phyloP scores from a whole-genome alignment of 2,888 invertebrate genomes.

The Eristalis intricaria region DNA sequence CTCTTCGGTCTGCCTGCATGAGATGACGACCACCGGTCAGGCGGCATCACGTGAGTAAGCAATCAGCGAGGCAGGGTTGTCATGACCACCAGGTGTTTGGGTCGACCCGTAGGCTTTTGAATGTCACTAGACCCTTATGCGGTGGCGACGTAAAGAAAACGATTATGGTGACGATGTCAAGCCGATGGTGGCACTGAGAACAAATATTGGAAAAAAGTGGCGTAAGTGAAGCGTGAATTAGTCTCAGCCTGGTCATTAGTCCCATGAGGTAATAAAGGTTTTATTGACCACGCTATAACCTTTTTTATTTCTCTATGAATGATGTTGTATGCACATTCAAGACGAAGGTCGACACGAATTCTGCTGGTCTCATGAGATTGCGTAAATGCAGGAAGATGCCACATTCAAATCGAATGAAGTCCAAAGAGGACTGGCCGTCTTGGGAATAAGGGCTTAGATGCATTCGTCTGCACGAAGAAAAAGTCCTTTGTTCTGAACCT shows the following conservation, averaged over 20 bases:
- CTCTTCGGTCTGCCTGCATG: conserved; percentile 39
- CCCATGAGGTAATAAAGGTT: conserved; percentile 50
- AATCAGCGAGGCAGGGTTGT: conserved; percentile 2
- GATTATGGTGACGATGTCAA: conserved; percentile 1
- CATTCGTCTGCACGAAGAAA: background rate
- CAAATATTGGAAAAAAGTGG: conserved; percentile 6
- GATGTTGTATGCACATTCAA: background rate
- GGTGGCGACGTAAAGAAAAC: conserved; percentile 10
- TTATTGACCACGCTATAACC: conserved; percentile 26
- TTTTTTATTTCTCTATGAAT: conserved; percentile 6
- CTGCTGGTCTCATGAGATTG: background rate
- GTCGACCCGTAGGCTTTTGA: conserved; percentile 19
- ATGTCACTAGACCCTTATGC: conserved; percentile 38
- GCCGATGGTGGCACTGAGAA: background rate
- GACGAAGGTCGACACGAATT: background rate
- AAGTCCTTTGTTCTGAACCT: background rate
- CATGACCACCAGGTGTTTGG: conserved; percentile 50
- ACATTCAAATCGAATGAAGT: background rate
- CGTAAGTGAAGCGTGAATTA: conserved; percentile 23
- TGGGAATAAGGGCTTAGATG: background rate
- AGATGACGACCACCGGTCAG: background rate
- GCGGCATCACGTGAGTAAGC: conserved; percentile 29
- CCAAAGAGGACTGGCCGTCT: background rate
- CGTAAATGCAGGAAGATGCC: background rate
- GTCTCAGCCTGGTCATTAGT: conserved; percentile 32